Percentiles rank a stretch among this genome's conserved stretches.
Evolutionary conservation across 2,888 invertebrate genomes (phyloP).

Genomic region (Therioaphis trifolii): DNA sequence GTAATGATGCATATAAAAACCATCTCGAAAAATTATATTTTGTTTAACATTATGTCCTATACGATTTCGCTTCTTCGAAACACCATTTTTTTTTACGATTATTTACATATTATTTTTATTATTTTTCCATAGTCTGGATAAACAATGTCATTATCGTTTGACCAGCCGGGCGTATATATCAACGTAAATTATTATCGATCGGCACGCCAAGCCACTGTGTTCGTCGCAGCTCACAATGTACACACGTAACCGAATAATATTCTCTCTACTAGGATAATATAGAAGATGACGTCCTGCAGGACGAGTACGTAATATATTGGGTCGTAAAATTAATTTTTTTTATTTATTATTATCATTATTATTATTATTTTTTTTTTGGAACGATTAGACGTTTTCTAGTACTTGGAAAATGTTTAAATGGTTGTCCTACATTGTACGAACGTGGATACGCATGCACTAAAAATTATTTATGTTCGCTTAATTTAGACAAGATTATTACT

Average conservation of each 20-base stretch:
- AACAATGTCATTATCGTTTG: slow-evolving; percentile 11
- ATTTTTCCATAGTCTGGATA: neutral
- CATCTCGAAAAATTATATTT: neutral
- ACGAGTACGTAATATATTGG: neutral
- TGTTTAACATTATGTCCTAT: neutral
- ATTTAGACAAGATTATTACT: slow-evolving; percentile 10
- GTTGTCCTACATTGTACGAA: neutral
- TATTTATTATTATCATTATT: too few relatives aligned
- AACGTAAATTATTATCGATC: slow-evolving; percentile 38
- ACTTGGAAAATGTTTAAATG: slow-evolving; percentile 19
- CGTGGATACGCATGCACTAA: neutral
- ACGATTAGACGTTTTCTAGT: slow-evolving; percentile 4
- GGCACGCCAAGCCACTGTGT: neutral
- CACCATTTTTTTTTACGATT: slow-evolving; percentile 33
- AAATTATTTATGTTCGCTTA: slow-evolving; percentile 9
- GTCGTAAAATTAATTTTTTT: slow-evolving; percentile 39
- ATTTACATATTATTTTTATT: slow-evolving; percentile 1
- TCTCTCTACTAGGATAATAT: neutral
- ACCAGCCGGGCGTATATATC: slow-evolving; percentile 7
- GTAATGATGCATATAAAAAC: neutral
- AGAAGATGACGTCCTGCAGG: slow-evolving; percentile 20
- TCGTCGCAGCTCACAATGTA: slow-evolving; percentile 1
- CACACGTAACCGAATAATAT: neutral
- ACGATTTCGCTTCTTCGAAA: slow-evolving; percentile 25
- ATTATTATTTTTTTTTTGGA: slow-evolving; percentile 5